A percentile compares a stretch with the other conserved stretches of the same genome.
Conservation (phyloP, 2,888 invertebrate species). For the Heliconius sara region DNA sequence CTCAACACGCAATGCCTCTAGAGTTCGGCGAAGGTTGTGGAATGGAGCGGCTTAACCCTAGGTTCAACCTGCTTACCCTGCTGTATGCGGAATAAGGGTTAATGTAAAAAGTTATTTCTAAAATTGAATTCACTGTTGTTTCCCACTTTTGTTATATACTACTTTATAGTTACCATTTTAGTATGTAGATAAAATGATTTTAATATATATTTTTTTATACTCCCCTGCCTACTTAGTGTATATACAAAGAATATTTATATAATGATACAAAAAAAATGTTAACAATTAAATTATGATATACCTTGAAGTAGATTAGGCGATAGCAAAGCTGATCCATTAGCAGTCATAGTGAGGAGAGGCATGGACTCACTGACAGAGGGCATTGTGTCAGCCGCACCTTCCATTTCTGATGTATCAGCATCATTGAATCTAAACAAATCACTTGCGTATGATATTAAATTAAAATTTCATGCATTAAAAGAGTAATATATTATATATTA, state of each 20-base stretch:
- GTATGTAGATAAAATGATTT: background rate
- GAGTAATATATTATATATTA: too few relatives aligned
- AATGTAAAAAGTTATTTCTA: too few relatives aligned
- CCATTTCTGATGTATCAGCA: conserved; percentile 80
- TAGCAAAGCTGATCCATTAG: conserved; percentile 73
- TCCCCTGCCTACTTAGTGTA: background rate
- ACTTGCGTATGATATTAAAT: background rate
- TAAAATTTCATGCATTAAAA: background rate
- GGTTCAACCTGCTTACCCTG: too few relatives aligned
- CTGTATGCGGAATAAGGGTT: too few relatives aligned
- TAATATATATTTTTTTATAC: background rate
- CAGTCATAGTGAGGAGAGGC: conserved; percentile 70
- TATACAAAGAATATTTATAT: background rate
- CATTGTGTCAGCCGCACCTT: conserved; percentile 74
- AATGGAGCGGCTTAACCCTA: too few relatives aligned
- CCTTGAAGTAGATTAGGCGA: conserved; percentile 71
- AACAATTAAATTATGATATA: conserved; percentile 40
- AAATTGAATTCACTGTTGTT: background rate
- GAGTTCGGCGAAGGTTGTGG: too few relatives aligned
- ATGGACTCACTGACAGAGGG: conserved; percentile 75
- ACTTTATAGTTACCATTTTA: background rate
- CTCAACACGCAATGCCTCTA: too few relatives aligned
- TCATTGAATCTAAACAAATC: conserved; percentile 66
- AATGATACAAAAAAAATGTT: background rate
- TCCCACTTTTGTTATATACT: background rate